These are phyloP conservation scores for Mastomys natalensis DNA, from an alignment of 2,113 vertebrate species.

Conservation along the genomic window DNA sequence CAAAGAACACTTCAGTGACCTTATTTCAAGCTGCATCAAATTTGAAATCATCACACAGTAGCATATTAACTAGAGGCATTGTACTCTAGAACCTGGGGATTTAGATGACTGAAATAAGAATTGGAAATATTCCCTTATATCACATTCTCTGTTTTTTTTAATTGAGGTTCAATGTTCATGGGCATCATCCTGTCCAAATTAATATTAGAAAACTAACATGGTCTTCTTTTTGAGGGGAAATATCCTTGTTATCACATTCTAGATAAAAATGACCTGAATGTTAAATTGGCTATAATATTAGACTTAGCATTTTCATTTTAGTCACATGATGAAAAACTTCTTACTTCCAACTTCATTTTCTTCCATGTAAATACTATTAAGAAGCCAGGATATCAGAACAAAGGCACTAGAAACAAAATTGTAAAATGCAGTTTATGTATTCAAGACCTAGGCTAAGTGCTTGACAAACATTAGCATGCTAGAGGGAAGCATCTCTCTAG, in stretches of 20 bases:
- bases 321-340: not conserved
- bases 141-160: not conserved
- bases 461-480: not conserved
- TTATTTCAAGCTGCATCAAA: not conserved
- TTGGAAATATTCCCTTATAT: not conserved
- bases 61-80: not conserved
- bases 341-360: not conserved
- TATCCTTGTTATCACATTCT: not conserved
- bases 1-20: not conserved
- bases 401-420: not conserved
- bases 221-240: not conserved
- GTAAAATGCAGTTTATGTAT: conserved; percentile 6
- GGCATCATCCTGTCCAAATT: conserved; percentile 11
- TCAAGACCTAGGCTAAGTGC: not conserved
- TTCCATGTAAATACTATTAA: not conserved
- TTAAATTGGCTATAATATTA: not conserved
- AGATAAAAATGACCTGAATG: not conserved
- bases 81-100: not conserved
- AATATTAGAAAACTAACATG: not conserved
- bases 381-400: not conserved
- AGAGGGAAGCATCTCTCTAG: not conserved
- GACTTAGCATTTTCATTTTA: not conserved
- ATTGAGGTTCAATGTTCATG: not conserved
- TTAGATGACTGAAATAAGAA: not conserved
- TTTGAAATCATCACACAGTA: conserved; percentile 32